Evolutionary conservation across 2,113 vertebrate species (phyloP).

Genomic region (Pelodiscus sinensis): DNA sequence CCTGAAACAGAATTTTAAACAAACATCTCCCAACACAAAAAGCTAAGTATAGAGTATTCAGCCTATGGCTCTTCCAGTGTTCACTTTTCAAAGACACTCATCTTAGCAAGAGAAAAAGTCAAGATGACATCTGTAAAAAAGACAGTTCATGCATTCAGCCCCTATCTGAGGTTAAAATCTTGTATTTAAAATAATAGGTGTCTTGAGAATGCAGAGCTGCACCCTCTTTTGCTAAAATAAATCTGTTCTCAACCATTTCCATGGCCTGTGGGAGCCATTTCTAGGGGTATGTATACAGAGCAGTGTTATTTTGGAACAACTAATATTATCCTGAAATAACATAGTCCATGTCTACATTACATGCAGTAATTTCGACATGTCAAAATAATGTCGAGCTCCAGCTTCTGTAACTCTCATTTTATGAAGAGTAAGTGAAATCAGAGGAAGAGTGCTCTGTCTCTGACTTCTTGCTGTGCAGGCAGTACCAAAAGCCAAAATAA

Average conservation of each 20-base stretch:
- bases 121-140: neutral
- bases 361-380: too few species aligned
- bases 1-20: neutral
- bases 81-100: neutral
- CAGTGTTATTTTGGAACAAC: too few species aligned
- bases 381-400: too few species aligned
- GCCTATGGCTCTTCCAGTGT: accelerated
- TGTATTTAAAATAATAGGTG: neutral
- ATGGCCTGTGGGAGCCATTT: neutral
- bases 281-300: too few species aligned
- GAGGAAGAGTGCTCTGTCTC: too few species aligned
- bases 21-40: neutral
- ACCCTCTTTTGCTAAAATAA: neutral
- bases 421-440: too few species aligned
- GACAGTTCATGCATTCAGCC: neutral
- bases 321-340: too few species aligned
- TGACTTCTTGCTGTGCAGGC: too few species aligned
- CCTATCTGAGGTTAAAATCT: neutral
- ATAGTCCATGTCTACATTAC: too few species aligned
- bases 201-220: neutral
- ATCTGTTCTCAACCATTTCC: accelerated
- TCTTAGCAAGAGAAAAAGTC: neutral
- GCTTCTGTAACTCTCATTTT: too few species aligned
- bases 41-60: neutral
- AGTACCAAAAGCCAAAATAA: too few species aligned